A percentile compares a stretch with the other conserved stretches of the same genome.
These are phyloP conservation scores for Molossus alvarezi DNA, from an alignment of 2,797 vertebrate species.

Conservation along the genomic window DNA sequence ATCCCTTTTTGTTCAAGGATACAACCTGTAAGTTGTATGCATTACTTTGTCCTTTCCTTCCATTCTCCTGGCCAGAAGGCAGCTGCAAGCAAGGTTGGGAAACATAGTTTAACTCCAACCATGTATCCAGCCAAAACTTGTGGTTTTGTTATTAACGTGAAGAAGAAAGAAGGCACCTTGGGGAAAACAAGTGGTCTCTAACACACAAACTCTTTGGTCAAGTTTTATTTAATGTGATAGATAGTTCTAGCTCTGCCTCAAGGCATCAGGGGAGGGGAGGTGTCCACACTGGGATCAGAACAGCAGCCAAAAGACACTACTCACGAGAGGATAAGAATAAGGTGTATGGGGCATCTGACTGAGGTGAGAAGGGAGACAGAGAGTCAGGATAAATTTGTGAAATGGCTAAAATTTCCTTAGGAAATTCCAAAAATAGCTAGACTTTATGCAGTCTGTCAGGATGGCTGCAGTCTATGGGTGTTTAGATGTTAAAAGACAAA, in stretches of 20 bases:
- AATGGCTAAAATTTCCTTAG: neutral
- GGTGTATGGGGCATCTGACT: neutral
- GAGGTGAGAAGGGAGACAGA: neutral
- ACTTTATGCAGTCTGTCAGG: neutral
- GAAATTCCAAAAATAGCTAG: neutral
- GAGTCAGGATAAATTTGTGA: neutral
- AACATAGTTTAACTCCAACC: neutral
- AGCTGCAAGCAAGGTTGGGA: neutral
- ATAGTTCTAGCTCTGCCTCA: neutral
- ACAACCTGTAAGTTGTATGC: neutral
- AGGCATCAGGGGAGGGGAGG: neutral
- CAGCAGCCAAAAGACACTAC: neutral
- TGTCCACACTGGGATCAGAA: neutral
- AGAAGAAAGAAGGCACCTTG: neutral
- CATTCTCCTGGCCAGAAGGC: neutral
- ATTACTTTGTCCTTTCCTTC: neutral
- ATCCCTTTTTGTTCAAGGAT: neutral
- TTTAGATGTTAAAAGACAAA: neutral
- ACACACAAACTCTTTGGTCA: neutral
- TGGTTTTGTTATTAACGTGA: neutral
- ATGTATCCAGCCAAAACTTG: neutral
- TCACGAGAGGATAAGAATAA: neutral
- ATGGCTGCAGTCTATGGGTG: neutral
- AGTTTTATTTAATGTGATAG: neutral
- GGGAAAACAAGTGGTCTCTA: neutral